Base-by-base conservation (phyloP, 2,888 invertebrate genomes). In the Horisme vitalbata region DNA sequence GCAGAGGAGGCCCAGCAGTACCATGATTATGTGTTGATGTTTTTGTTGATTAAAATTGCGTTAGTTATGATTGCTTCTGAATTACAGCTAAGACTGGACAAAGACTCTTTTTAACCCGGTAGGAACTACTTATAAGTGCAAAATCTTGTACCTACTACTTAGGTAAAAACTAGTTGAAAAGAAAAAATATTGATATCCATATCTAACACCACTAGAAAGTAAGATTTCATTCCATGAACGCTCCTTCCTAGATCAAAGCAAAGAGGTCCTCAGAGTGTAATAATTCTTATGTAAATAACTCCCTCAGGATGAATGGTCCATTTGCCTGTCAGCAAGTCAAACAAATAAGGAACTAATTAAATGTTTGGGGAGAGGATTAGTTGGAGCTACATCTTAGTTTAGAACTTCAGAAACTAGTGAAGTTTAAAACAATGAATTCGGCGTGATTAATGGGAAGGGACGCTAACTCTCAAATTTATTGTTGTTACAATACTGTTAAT, bases 261-360 rank as follows among this genome's bases (percentile, higher is more conserved):
- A 52, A 47, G 31, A 36, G 46, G 41, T 41, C 44, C 44, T 37
- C 15, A 7, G 38, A 45, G 46, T 38, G 44, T 45, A 43, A 45
- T 50, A 46, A 52, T 43, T 55, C 44, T 47, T 24, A 43, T 41
- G 38, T 52, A 52, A 55, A 51, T 51, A 39, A 49, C 41, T 46
- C 46, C 32, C 47, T 37, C 12, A 28, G 43, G 43, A 52, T 46
- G 41, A 49, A 36, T 49, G 34, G 37, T 38, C 43, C 55, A 52
- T 59, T 61, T 57, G 49, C 34, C 50, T 57, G 59, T 57, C 61
- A 57, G 36, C 59, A 51, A 52, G 31, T 48, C 51, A 56, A 57
- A 56, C 52, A 59, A 61, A 57, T 57, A 61, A 57, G 55, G 52
- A 49, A 48, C 50, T 52, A 57, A 60, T 56, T 55, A 56, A 51